Conservation (phyloP, 2,113 vertebrate genomes). For the Pelusios castaneus region DNA sequence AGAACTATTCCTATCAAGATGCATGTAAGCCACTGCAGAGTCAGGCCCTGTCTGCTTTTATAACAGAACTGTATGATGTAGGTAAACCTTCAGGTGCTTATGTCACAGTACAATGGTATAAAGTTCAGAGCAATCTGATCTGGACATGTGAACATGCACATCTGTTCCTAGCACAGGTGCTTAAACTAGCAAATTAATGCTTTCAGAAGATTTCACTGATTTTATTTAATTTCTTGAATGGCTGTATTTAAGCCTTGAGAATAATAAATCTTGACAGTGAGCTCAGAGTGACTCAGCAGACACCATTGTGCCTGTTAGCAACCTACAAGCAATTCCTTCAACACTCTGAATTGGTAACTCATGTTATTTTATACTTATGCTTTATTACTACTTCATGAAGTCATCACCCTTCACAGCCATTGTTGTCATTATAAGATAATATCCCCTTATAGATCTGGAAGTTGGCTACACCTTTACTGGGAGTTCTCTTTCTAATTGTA, state of each 20-base stretch:
- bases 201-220: slow-evolving; percentile 35
- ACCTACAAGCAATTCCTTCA: not conserved
- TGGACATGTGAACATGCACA: slow-evolving; percentile 21
- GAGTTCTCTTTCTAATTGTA: not conserved
- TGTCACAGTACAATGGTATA: slow-evolving; percentile 35
- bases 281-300: not conserved
- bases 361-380: not conserved
- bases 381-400: slow-evolving; percentile 10
- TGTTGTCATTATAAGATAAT: not conserved
- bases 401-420: not conserved
- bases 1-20: not conserved
- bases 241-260: slow-evolving; percentile 51
- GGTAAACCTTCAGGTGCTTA: slow-evolving; percentile 7
- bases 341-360: not conserved
- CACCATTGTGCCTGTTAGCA: slow-evolving; percentile 12
- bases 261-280: slow-evolving; percentile 56
- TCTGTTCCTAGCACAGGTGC: slow-evolving; percentile 44
- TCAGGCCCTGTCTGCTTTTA: not conserved
- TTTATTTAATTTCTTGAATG: slow-evolving; percentile 58
- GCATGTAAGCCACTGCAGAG: not conserved
- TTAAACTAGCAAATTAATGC: slow-evolving; percentile 27
- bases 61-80: not conserved
- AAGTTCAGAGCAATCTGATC: slow-evolving; percentile 25
- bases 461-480: not conserved
- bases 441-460: not conserved